phyloP scores from a whole-genome alignment of 2,888 invertebrate genomes.

The Sesamia inferens region DNA sequence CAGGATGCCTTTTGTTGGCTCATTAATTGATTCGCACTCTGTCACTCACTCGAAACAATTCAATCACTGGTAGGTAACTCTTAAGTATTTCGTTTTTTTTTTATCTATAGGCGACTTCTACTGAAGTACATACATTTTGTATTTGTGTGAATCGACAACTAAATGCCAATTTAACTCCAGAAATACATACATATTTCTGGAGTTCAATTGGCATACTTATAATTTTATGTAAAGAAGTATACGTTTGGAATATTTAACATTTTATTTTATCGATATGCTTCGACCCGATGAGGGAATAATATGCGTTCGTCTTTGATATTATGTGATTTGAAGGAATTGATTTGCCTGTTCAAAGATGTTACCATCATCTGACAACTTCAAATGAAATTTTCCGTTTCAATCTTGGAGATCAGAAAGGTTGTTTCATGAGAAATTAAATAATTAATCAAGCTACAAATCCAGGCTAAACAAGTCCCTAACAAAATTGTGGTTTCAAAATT shows the following conservation, averaged over 20 bases:
- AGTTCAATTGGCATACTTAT: background rate
- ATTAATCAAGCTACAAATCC: background rate
- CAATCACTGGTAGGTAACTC: no score
- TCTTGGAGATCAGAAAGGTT: background rate
- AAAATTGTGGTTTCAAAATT: constrained; percentile 10
- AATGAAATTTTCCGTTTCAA: background rate
- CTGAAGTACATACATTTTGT: no score
- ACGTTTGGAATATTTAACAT: background rate
- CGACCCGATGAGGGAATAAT: no score
- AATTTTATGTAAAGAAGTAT: background rate
- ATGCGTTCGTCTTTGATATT: background rate
- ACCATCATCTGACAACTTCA: no score
- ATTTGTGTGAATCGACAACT: background rate
- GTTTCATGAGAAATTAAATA: background rate
- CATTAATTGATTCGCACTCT: background rate
- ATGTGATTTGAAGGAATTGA: background rate
- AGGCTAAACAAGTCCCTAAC: background rate
- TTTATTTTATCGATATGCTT: background rate
- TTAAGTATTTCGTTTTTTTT: no score
- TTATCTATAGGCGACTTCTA: background rate
- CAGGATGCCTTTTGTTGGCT: background rate
- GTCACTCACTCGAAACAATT: background rate
- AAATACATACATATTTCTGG: no score
- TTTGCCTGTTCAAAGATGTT: background rate
- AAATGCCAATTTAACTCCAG: no score